Base-by-base conservation (phyloP, 2,888 invertebrate genomes). In the Helicoverpa assulta region DNA sequence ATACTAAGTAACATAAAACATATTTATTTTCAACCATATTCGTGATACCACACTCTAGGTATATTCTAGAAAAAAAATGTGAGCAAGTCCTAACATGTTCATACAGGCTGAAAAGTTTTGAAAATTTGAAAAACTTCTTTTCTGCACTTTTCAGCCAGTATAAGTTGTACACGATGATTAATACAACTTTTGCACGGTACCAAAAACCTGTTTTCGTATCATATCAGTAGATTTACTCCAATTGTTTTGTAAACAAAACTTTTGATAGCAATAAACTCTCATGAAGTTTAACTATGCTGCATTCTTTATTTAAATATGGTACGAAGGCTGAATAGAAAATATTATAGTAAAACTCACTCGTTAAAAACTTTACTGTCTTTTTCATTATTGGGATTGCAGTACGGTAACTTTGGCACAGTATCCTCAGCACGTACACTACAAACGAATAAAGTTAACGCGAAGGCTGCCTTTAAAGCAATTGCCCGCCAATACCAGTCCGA, bases 401-500 rank as follows among this genome's bases (percentile, higher is more conserved):
- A 95, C 71, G 95, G 95, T 80, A 95, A 88, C 85, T 94, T 91
- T 84, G 92, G 92, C 69, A 95, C 86, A 68, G 88, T 90, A 88
- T 94, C 94, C 82, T 95, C 93, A 64, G 94, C 90, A 72, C 89
- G 87, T 76, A 94, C 84, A 88, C 90, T 91, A 85, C 90, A 91
- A 84, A 90, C 89, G 74, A 93, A 86, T 89, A 90, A 92, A 81
- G 90, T 90, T 81, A 94, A 80, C 61, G 90, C 87, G 76, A 95
- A 91, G 43, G 90, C 90, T 69, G 92, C 89, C 84, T 92, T 93
- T 67, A 94, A 81, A 82, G 91, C 91, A 83, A 94, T 89, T 80
- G 93, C 89, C 87, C 92, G 90, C 94, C 94, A 93, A 93, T 92
- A 93, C 94, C 94, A 94, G 77, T 90, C 89, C 90, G 92, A 94